Evolutionary conservation across 2,797 vertebrate genomes (phyloP), one percentile per base, ranked within the genome.

Genomic region (Cuniculus paca): DNA sequence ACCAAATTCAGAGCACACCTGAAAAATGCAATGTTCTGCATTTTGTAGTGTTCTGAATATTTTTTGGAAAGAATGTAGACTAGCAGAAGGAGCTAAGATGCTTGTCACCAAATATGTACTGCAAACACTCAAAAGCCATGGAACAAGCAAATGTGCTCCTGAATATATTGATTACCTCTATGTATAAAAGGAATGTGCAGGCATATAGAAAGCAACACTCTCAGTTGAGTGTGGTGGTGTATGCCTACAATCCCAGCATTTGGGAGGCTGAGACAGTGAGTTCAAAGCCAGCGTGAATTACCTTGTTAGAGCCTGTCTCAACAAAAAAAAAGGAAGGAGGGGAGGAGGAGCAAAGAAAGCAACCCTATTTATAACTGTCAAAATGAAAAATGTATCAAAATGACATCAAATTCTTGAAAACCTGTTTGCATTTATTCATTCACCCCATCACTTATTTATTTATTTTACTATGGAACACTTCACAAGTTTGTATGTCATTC

Each of bases 331-430:
- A 19, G 19, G 16, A 5, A 54, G 17, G 16, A 54, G 17, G 52
- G 52, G 17, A 54, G 16, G 52, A 54, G 3, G 52, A 54, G 16
- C 22, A 45, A 45, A 74, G 65, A 90, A 91, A 39, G 48, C 84
- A 78, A 87, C 54, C 56, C 45, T 68, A 50, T 86, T n/a, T 56
- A 81, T 2, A 80, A 6, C 9, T 74, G 31, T 90, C 52, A 56
- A 96, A 90, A 95, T 56, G 70, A 89, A 95, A 96, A 94, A 48
- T 54, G 17, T 8, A 45, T 24, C 56, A 19, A 93, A 91, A 39
- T 34, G 68, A 95, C 16, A 88, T 14, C 74, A 93, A 88, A 93
- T 26, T 70, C n/a, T 54, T 26, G 31, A 79, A 79, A 58, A 77
- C 24, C 28, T 50, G 13, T 77, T 77, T 77, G 1, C 68, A 20